Evolutionary conservation across 1,140 invertebrate species (phyloP), one percentile per base, ranked within the genome.

Genomic region (Sminthurinus signatus): DNA sequence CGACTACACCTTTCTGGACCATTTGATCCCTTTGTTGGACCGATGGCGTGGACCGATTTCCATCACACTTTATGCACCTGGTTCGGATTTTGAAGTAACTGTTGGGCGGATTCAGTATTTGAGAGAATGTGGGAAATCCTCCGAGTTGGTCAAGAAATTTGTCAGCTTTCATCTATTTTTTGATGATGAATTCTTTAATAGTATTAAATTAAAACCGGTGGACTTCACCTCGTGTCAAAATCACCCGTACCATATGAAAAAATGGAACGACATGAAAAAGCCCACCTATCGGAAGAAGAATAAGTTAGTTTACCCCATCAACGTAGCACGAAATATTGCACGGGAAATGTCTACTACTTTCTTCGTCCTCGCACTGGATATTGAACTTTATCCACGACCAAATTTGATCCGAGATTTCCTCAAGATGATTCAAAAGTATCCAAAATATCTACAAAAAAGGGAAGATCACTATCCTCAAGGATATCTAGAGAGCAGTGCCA

Each of bases 241-340:
- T 5, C 10, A 10, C 19, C 8, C 19, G 46, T 14, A 14, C 5
- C 10, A 10, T 5, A 48, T 14, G 46, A 48, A 21, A 14, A 14
- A 10, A 8, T 10, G 14, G 2, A 1, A 36, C 19, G 21, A 28
- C 23, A n/a, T 19, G 2, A 57, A 39, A 1, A 5, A 1, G 8
- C 5, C 19, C 5, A 8, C 51, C 12, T 54, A 28, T 21, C 66
- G 21, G 43, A 5, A 44, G 3, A 3, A 52, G 23, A 75, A 80
- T 29, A 75, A 75, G 27, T 77, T 87, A 71, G 77, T 81, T n/a
- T 90, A 89, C 77, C 87, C 87, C 0, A 85, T 90, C 63, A 89
- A 90, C 71, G 85, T 88, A 0, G 74, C 50, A 12, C 59, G 75
- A 25, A 76, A 76, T 58, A 60, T 76, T 4, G 75, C 75, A 0